phyloP scores from a whole-genome alignment of 2,113 vertebrate genomes.

The Ascaphus truei region DNA sequence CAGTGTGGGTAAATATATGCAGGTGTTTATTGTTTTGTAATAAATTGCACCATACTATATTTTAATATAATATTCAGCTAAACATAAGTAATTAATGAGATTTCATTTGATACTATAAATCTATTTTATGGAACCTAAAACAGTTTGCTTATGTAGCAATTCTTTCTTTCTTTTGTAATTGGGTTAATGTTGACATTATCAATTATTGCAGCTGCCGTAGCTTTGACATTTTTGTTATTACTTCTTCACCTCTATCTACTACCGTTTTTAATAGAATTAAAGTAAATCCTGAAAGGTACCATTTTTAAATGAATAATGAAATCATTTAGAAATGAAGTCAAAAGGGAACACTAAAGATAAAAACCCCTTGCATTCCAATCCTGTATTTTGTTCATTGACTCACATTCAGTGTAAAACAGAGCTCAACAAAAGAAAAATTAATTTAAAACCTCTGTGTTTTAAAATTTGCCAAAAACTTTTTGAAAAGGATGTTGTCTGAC shows the following conservation, averaged over 20 bases:
- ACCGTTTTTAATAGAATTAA: no score
- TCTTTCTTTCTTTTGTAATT: slow-evolving; percentile 20
- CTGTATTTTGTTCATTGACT: no score
- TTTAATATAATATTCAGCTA: slow-evolving; percentile 6
- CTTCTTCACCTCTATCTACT: background rate
- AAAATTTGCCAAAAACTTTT: no score
- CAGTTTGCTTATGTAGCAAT: slow-evolving; percentile 11
- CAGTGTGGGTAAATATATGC: background rate
- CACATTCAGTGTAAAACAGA: no score
- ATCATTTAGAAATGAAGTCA: no score
- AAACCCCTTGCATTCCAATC: no score
- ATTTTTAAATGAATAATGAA: no score
- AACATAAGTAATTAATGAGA: slow-evolving; percentile 18
- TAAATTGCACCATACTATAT: background rate
- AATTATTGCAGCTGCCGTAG: slow-evolving; percentile 19
- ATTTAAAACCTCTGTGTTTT: no score
- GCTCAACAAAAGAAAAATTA: no score
- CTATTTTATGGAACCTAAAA: slow-evolving; percentile 10
- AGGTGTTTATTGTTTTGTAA: background rate
- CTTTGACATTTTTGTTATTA: slow-evolving; percentile 28
- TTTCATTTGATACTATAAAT: slow-evolving; percentile 22
- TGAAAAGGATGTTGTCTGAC: no score
- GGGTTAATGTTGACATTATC: background rate
- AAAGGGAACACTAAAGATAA: no score
- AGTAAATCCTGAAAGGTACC: no score